phyloP scores from a whole-genome alignment of 2,797 vertebrate species.

The Scyliorhinus canicula region DNA sequence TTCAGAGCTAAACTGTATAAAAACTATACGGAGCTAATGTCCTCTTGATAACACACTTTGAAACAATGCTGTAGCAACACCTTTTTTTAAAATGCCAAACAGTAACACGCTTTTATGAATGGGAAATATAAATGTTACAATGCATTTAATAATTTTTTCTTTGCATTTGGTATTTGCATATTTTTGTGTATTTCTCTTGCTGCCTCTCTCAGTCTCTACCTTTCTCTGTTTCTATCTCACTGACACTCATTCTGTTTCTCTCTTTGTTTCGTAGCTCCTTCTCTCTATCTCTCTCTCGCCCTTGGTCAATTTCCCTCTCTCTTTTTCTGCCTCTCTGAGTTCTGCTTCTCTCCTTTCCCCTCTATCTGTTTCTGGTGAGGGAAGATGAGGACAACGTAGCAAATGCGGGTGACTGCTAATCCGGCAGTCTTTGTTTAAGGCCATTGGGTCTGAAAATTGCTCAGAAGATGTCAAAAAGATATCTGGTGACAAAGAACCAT shows the following conservation, averaged over 20 bases:
- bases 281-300: neutral
- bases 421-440: neutral
- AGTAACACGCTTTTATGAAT: neutral
- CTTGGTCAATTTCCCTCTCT: too few relatives aligned
- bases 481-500: neutral
- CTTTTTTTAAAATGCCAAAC: neutral
- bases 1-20: neutral
- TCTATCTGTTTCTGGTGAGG: neutral
- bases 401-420: neutral
- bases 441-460: neutral
- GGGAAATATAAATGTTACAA: neutral
- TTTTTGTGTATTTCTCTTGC: neutral
- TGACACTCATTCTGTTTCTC: neutral
- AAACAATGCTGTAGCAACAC: neutral
- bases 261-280: neutral
- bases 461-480: neutral
- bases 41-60: neutral
- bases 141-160: neutral
- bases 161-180: neutral
- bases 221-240: too few relatives aligned
- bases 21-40: neutral
- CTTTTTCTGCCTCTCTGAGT: neutral
- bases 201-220: too few relatives aligned
- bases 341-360: neutral
- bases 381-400: neutral